Evolutionary conservation across 2,888 invertebrate species (phyloP), one percentile per base, ranked within the genome.

Genomic region (Trissonchulus sp.): DNA sequence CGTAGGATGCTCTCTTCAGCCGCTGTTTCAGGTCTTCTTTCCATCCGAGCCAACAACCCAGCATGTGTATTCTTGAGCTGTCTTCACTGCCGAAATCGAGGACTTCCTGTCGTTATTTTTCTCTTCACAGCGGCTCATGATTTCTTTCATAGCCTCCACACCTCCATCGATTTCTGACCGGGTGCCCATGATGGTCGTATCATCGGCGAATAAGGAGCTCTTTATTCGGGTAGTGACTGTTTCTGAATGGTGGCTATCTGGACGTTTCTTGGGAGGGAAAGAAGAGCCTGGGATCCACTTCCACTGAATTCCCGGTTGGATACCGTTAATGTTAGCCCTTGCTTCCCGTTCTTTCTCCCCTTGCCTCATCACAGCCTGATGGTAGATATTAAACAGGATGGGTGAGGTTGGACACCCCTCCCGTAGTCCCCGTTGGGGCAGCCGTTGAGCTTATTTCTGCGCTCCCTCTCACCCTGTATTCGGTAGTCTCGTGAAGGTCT

Each of bases 211-310:
- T 30, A 65, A 65, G 28, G 65, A 65, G 8, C 31, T 65, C 34
- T 30, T 31, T 65, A 65, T 65, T 8, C 3, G 28, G 28, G 34
- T 31, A 31, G 65, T 31, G 15, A 31, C 34, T 34, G 31, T 30
- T 34, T 65, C 18, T 34, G 65, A 65, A n/a, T 65, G 65, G 65
- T 65, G 65, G 65, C 31, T 65, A 65, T 65, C 65, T 65, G 65
- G 65, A 31, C 65, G 65, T 34, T 65, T 65, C 31, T 65, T 30
- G 31, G 65, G 65, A n/a, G 65, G 65, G 31, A 65, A 15, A 31
- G 65, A 3, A 34, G 65, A 30, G 15, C 65, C 65, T 8, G 65
- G 65, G 34, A 65, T 65, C 65, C 65, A 65, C n/a, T 65, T 65
- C 65, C 65, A 65, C 31, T 65, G 31, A 18, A 65, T 34, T 31